A percentile compares a stretch with the other conserved stretches of the same genome.
Conservation (phyloP, 2,888 invertebrate species). For the Trachelus troglodyta region DNA sequence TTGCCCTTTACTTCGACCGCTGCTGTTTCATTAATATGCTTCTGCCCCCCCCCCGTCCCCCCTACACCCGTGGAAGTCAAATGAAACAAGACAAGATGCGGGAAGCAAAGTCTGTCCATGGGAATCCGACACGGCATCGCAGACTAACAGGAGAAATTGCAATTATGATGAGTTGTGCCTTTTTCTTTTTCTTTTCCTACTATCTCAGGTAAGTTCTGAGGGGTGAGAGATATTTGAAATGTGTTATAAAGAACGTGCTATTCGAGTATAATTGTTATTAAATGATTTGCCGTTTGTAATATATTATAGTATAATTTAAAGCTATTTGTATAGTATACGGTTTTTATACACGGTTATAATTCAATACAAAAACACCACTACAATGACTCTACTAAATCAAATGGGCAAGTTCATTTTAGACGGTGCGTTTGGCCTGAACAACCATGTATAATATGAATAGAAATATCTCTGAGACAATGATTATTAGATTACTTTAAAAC, state of each 20-base stretch:
- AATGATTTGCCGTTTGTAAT: not conserved
- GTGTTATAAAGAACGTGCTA: not conserved
- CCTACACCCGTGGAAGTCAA: not conserved
- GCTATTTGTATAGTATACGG: not conserved
- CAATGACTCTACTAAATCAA: too few relatives aligned
- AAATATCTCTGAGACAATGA: not conserved
- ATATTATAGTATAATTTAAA: not conserved
- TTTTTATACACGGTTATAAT: not conserved
- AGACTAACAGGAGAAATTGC: not conserved
- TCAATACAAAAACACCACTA: too few relatives aligned
- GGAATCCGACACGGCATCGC: not conserved
- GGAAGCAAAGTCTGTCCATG: not conserved
- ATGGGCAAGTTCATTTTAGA: too few relatives aligned
- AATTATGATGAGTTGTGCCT: not conserved
- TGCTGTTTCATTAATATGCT: not conserved
- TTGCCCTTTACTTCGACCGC: constrained; percentile 11
- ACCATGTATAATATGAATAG: not conserved
- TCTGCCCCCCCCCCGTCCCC: too few relatives aligned
- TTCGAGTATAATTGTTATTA: not conserved
- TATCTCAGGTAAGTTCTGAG: not conserved
- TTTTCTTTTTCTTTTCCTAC: not conserved
- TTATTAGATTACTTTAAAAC: not conserved
- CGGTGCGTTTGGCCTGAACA: too few relatives aligned
- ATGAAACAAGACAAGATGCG: not conserved
- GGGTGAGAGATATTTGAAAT: not conserved